Evolutionary conservation across 2,113 vertebrate species (phyloP), one percentile per base, ranked within the genome.

Genomic region (Hypocryptadius cinnamomeus): DNA sequence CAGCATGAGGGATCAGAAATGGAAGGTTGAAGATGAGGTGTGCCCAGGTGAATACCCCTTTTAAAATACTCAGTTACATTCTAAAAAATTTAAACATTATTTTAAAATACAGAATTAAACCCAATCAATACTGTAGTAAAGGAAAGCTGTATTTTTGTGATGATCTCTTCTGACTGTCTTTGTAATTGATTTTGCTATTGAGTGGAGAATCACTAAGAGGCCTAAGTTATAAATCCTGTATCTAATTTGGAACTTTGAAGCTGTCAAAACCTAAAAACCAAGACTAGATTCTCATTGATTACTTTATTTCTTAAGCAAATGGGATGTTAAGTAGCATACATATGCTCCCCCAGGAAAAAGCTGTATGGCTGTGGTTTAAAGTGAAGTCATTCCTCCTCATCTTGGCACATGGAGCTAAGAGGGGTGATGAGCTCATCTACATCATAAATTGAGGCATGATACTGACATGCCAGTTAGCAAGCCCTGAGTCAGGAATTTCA

Each of bases 11-110:
- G 95, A 98, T 28, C 95, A 98, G 14, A 96, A 89, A 24, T 99
- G 98, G 98, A 97, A 30, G 4, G 95, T 97, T 44, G 98, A 97
- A n/a, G 98, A 99, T 15, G 99, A 99, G 72, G 97, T 98, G 54
- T 60, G 97, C 78, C 99, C 99, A 98, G 98, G 99, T 99, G 91
- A 13, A 77, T 56, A 39, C 24, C 31, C 28, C 81, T 90, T 42
- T 18, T 11, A 14, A 86, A 69, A n/a, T 37, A 69, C 2, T 48
- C 22, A 8, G 3, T 37, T 54, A 1, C 15, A 22, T 37, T 27
- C 79, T 42, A 16, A 48, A 37, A 42, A 15, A 42, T 5, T 10
- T 27, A 8, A 37, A 35, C 12, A 1, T 54, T 24, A 28, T 45
- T 51, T 68, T 69, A 47, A 89, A 61, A 45, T 25, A 39, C 4